Evolutionary conservation across 2,113 vertebrate genomes (phyloP), one percentile per base, ranked within the genome.

Genomic region (Myotis brandtii): DNA sequence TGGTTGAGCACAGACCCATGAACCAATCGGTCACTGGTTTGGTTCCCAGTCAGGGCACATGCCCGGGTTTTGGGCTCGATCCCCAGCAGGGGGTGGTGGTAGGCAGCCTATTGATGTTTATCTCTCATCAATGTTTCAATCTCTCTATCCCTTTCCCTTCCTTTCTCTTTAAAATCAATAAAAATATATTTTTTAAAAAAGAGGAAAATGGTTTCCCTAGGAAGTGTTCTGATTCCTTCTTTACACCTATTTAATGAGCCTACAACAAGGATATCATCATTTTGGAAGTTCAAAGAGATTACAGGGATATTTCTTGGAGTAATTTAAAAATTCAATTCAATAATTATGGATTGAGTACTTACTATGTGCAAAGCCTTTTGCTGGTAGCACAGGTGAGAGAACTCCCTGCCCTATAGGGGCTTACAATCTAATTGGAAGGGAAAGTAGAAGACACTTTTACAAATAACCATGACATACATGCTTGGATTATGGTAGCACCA

Each of bases 281-380:
- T 80, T 82, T 90, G 64, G 40, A 96, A 87, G 66, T 85, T 90
- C 46, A 81, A 89, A 95, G 4, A 91, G 16, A 86, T 34, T 87
- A 82, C 20, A 91, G 40, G 20, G 76, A 91, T 79, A 85, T 88
- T 79, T 88, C 21, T n/a, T 84, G 54, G 48, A 81, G 3, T 92
- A 11, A 12, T 90, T 95, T 88, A 76, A 92, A 95, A 89, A 62
- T 90, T 82, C 43, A 92, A 40, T 66, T 89, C 37, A 70, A 25
- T 3, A 54, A 48, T 54, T 94, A 80, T 13, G 14, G 67, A 79
- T 37, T 91, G 34, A 91, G 27, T 64, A 30, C 34, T 79, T 52
- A 67, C 32, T 32, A 46, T 0, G 0, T 86, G n/a, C 27, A 56
- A 84, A 67, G 20, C 1, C 7, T 59, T 84, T 91, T 75, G 50